Evolutionary conservation across 2,797 vertebrate genomes (phyloP).

Genomic region (Leucoraja ocellata): DNA sequence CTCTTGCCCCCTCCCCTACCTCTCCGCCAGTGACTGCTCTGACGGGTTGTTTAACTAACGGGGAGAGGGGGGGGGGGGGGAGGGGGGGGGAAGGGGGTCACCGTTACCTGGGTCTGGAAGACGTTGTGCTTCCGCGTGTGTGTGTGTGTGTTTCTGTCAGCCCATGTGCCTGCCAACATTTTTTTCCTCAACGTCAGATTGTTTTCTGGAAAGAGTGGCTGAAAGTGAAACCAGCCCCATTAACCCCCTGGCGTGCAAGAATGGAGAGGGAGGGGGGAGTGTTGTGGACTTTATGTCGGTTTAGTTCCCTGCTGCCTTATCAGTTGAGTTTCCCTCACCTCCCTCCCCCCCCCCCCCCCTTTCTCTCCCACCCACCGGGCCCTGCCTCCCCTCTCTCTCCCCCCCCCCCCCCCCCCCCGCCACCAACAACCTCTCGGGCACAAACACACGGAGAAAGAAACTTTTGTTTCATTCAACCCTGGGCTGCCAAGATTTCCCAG

Average conservation of each 20-base stretch:
- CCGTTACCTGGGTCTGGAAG: no score
- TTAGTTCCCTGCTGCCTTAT: background rate
- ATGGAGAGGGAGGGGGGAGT: background rate
- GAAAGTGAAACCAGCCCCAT: background rate
- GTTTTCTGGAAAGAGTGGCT: conserved; percentile 9
- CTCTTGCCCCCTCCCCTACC: no score
- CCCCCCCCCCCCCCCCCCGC: background rate
- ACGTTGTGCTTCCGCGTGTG: background rate
- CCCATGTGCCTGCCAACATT: background rate
- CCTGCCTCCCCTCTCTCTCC: background rate
- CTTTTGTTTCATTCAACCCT: conserved; percentile 1
- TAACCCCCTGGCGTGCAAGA: background rate
- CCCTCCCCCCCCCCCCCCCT: background rate
- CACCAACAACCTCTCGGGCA: background rate
- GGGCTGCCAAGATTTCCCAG: background rate
- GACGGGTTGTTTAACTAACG: no score
- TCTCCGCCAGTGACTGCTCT: no score
- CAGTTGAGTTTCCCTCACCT: background rate
- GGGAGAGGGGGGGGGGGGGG: no score
- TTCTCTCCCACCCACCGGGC: no score
- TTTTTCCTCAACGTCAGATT: background rate
- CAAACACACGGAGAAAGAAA: background rate
- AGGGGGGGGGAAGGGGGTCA: no score
- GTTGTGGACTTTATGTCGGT: no score
- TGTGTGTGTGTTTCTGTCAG: background rate